Percentiles rank a stretch among this genome's conserved stretches.
Conservation (phyloP, 2,888 invertebrate genomes). For the Chorisops tibialis region DNA sequence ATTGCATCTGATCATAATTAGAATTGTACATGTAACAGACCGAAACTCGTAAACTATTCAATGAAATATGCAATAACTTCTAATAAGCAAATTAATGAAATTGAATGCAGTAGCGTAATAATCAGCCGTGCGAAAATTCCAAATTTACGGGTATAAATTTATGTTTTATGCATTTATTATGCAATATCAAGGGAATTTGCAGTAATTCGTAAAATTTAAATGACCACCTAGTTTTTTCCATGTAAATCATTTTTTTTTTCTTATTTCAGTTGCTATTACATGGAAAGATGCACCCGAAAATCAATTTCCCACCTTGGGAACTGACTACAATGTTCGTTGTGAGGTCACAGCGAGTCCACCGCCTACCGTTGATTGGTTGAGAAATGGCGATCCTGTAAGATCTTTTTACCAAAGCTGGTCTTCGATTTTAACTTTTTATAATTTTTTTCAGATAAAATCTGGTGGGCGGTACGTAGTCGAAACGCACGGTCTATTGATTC, state of each 20-base stretch:
- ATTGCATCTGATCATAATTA: no score
- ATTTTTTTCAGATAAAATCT: slow-evolving; percentile 57
- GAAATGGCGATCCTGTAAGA: slow-evolving; percentile 66
- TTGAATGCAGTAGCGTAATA: no score
- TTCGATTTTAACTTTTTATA: not conserved
- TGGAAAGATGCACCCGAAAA: slow-evolving; percentile 81
- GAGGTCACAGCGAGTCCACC: slow-evolving; percentile 81
- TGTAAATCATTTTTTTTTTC: not conserved
- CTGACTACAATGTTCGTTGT: slow-evolving; percentile 75
- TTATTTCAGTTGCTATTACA: slow-evolving; percentile 70
- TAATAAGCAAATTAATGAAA: no score
- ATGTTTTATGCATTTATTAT: no score
- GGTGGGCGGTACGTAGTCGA: slow-evolving; percentile 71
- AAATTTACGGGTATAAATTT: no score
- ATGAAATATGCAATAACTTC: no score
- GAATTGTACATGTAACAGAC: no score
- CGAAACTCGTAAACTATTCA: no score
- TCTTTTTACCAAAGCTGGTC: not conserved
- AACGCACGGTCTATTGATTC: slow-evolving; percentile 72
- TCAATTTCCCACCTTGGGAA: slow-evolving; percentile 75
- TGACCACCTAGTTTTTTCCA: no score
- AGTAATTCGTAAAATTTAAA: no score
- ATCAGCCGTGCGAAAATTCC: no score
- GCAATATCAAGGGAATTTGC: no score
- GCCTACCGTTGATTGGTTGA: slow-evolving; percentile 82